Evolutionary conservation across 2,113 vertebrate species (phyloP), one percentile per base, ranked within the genome.

Genomic region (Genyomyrus donnyi): DNA sequence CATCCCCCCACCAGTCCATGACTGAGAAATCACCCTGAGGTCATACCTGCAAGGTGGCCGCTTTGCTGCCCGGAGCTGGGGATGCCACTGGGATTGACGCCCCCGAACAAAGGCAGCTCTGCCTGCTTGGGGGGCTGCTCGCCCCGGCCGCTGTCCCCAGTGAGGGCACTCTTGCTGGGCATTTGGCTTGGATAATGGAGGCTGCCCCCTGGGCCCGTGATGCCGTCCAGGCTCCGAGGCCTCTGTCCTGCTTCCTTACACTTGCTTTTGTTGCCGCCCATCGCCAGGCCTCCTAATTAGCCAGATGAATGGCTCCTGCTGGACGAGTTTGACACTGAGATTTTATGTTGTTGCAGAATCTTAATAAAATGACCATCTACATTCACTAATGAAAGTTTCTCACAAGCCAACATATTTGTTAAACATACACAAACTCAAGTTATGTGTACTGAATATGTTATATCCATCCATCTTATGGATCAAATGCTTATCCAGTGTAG

Each of bases 251-350:
- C 94, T 91, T 99, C 98, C 94, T 97, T 98, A 93, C 97, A 97
- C 93, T 99, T 99, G 95, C 98, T 99, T 95, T 99, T 99, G 93
- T 96, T 97, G 92, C 96, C 97, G 95, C 98, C 98, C 98, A 99
- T 99, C 94, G 93, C 95, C 93, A 93, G 92, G 93, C 93, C 95
- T 96, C 91, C 70, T 85, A 27, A 80, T 88, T 19, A 89, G 91
- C 5, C 27, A 92, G 89, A 58, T 1, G 27, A 10, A 35, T 70
- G 62, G 62, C n/a, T 17, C 46, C 19, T 10, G 42, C 8, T 48
- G 7, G 19, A 85, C 24, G 8, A 42, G 3, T 85, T 42, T 48
- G 42, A 80, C 70, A 39, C 11, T 5, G 35, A 5, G 27, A 27
- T 31, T 74, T 35, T 11, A 13, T 74, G 27, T 74, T 74, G 53